Percentiles rank a stretch among this genome's conserved stretches.
Conservation (phyloP, 2,888 invertebrate genomes). For the Trypoxylon attenuatum region DNA sequence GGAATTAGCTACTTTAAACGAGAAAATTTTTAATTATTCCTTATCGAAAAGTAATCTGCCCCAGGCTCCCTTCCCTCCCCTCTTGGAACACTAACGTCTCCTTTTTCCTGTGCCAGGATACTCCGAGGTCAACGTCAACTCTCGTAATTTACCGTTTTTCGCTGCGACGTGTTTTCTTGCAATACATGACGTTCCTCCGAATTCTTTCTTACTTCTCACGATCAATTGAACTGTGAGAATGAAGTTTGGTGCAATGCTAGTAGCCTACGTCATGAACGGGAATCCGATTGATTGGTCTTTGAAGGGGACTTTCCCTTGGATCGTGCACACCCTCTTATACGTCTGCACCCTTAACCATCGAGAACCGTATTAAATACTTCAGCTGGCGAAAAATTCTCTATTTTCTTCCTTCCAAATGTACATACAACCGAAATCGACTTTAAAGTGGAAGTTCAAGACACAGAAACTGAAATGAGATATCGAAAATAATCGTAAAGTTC, state of each 20-base stretch:
- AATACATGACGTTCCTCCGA: constrained; percentile 36
- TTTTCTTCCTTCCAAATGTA: no score
- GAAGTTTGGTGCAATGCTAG: no score
- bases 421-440: no score
- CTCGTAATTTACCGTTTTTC: constrained; percentile 47
- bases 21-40: constrained; percentile 76
- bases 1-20: constrained; percentile 74
- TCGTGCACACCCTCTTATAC: no score
- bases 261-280: no score
- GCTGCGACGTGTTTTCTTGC: constrained; percentile 35
- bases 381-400: background rate
- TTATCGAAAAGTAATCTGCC: constrained; percentile 75
- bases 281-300: no score
- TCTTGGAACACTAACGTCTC: constrained; percentile 25
- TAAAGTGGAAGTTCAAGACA: no score
- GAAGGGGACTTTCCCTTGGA: no score
- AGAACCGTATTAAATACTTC: no score
- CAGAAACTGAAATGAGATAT: background rate
- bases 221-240: background rate
- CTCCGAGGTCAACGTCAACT: constrained; percentile 44
- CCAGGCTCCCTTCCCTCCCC: constrained; percentile 24
- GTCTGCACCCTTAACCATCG: no score
- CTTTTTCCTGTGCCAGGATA: constrained; percentile 36
- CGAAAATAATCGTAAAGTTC: background rate
- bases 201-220: constrained; percentile 7